Evolutionary conservation across 2,888 invertebrate genomes (phyloP).

Genomic region (Lepidochrysops patricia): DNA sequence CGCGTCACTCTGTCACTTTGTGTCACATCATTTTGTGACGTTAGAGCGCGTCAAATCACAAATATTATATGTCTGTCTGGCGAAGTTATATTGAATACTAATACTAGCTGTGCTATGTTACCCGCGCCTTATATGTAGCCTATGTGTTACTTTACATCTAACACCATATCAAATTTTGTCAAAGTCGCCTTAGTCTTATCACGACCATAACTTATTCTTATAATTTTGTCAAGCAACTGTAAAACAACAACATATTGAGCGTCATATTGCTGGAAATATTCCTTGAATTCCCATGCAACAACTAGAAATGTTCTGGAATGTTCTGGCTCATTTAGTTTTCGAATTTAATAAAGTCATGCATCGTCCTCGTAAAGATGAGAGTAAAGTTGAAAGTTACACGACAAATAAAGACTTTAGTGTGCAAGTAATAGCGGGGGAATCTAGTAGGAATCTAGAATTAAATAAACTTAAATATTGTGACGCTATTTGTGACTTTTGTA

Average conservation of each 20-base stretch:
- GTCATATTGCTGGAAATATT: neutral
- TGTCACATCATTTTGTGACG: neutral
- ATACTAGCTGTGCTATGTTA: too few relatives aligned
- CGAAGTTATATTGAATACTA: too few relatives aligned
- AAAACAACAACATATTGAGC: neutral
- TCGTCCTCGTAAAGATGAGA: neutral
- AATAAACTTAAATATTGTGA: neutral
- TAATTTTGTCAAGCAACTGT: neutral
- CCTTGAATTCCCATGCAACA: neutral
- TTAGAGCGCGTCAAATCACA: too few relatives aligned
- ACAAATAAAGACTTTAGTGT: neutral
- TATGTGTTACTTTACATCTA: too few relatives aligned
- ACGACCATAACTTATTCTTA: too few relatives aligned
- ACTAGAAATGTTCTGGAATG: neutral
- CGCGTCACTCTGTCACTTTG: neutral
- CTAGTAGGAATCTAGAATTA: neutral
- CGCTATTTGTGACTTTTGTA: too few relatives aligned
- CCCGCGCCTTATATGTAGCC: too few relatives aligned
- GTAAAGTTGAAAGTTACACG: constrained; percentile 1
- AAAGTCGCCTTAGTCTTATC: too few relatives aligned
- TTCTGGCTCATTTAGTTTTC: neutral
- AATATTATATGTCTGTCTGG: too few relatives aligned
- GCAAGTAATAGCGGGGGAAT: neutral
- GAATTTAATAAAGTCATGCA: constrained; percentile 5
- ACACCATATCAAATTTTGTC: too few relatives aligned